Evolutionary conservation across 2,113 vertebrate species (phyloP).

Genomic region (Thermophis baileyi): DNA sequence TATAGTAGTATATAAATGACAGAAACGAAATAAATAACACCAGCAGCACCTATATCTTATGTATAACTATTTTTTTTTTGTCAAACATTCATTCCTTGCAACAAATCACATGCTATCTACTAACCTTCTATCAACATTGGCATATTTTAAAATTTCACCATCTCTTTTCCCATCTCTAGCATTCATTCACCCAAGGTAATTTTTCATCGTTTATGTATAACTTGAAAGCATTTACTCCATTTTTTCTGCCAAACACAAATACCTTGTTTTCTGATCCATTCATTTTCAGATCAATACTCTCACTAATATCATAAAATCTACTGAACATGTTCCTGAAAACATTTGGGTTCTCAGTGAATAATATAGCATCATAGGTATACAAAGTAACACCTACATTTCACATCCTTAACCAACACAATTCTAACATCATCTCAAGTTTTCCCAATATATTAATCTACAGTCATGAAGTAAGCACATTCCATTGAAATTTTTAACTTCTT

Average conservation of each 20-base stretch:
- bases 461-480: background rate
- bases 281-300: background rate
- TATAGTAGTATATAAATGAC: background rate
- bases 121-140: background rate
- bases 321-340: background rate
- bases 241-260: background rate
- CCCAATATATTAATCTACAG: background rate
- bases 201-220: background rate
- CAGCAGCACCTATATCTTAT: background rate
- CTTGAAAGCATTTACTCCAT: background rate
- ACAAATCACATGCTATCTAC: background rate
- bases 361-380: background rate
- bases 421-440: background rate
- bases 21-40: background rate
- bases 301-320: background rate
- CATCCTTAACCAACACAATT: background rate
- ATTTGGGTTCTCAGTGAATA: background rate
- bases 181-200: background rate
- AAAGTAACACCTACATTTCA: background rate
- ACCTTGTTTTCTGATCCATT: background rate
- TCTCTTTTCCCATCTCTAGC: background rate
- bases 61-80: background rate
- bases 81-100: background rate
- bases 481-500: background rate
- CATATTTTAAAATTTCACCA: background rate